These are phyloP conservation scores for Arctocebus calabarensis DNA, from an alignment of 2,797 vertebrate species.

Conservation along the genomic window DNA sequence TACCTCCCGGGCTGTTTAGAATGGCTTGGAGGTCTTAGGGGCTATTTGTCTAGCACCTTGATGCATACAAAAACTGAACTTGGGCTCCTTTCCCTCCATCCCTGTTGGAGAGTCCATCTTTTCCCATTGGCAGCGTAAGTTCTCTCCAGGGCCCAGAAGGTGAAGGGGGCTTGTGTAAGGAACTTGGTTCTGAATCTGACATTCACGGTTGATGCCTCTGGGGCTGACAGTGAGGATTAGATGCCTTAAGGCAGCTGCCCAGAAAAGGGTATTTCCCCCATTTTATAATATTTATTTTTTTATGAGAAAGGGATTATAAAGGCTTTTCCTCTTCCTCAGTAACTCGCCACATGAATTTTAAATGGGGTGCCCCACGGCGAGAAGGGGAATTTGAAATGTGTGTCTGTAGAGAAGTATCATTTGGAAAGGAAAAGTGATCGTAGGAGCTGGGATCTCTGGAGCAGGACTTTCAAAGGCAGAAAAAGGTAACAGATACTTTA, in stretches of 20 bases:
- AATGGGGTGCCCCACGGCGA: slow-evolving; percentile 58
- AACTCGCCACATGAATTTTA: slow-evolving; percentile 66
- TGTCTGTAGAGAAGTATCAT: neutral
- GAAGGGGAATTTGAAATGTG: slow-evolving; percentile 50
- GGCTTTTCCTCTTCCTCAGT: neutral
- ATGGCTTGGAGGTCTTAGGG: slow-evolving; percentile 80
- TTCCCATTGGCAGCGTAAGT: slow-evolving; percentile 67
- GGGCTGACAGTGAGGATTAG: slow-evolving; percentile 77
- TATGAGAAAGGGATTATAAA: slow-evolving; percentile 79
- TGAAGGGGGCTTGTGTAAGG: slow-evolving; percentile 71
- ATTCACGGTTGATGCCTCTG: slow-evolving; percentile 72
- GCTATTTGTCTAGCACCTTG: slow-evolving; percentile 85
- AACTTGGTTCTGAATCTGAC: slow-evolving; percentile 79
- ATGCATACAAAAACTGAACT: slow-evolving; percentile 81
- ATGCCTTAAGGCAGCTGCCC: slow-evolving; percentile 65
- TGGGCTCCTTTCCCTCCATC: slow-evolving; percentile 81
- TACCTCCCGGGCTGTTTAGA: slow-evolving; percentile 80
- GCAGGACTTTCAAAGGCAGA: neutral
- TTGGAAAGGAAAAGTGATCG: slow-evolving; percentile 31
- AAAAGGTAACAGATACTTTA: neutral
- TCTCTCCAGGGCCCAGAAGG: slow-evolving; percentile 79
- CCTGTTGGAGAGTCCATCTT: slow-evolving; percentile 79
- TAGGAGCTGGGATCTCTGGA: neutral
- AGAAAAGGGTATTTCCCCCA: neutral
- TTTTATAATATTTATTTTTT: slow-evolving; percentile 61